A percentile compares a stretch with the other conserved stretches of the same genome.
Conservation (phyloP, 2,888 invertebrate genomes). For the Poecilobothrus nobilitatus region DNA sequence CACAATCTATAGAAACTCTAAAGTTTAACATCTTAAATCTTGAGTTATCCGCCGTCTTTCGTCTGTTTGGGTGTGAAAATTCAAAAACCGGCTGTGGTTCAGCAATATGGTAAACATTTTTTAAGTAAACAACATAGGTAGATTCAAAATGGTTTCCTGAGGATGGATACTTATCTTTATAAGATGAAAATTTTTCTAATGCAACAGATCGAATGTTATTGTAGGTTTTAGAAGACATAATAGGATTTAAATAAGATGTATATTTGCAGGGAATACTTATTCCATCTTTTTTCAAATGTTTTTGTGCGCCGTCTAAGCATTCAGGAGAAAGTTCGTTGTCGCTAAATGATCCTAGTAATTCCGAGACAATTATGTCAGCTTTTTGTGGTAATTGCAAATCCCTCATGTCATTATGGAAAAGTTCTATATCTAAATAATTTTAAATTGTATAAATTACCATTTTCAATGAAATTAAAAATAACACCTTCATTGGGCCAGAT, state of each 20-base stretch:
- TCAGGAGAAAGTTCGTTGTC: conserved; percentile 99
- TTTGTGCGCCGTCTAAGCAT: conserved; percentile 89
- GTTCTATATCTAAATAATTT: conserved; percentile 51
- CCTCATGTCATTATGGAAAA: conserved; percentile 82
- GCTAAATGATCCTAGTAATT: conserved; percentile 92
- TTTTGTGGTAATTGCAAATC: conserved; percentile 69
- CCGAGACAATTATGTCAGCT: conserved; percentile 93
- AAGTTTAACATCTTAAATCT: conserved; percentile 64
- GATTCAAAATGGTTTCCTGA: conserved; percentile 52
- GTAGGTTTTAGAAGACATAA: conserved; percentile 84
- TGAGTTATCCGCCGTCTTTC: conserved; percentile 58
- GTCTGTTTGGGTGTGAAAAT: conserved; percentile 83
- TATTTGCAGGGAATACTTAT: conserved; percentile 86
- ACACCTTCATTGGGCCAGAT: conserved; percentile 60
- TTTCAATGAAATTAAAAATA: background rate
- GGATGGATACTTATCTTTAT: conserved; percentile 30
- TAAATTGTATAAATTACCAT: background rate
- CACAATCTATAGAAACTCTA: conserved; percentile 61
- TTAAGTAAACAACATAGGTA: conserved; percentile 79
- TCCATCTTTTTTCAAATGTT: conserved; percentile 74
- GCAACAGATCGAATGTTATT: conserved; percentile 55
- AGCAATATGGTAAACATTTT: conserved; percentile 40
- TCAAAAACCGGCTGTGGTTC: conserved; percentile 56
- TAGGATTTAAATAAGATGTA: conserved; percentile 82
- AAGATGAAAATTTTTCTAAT: conserved; percentile 32